Conservation (phyloP, 2,113 vertebrate species). For the Bubalus kerabau region DNA sequence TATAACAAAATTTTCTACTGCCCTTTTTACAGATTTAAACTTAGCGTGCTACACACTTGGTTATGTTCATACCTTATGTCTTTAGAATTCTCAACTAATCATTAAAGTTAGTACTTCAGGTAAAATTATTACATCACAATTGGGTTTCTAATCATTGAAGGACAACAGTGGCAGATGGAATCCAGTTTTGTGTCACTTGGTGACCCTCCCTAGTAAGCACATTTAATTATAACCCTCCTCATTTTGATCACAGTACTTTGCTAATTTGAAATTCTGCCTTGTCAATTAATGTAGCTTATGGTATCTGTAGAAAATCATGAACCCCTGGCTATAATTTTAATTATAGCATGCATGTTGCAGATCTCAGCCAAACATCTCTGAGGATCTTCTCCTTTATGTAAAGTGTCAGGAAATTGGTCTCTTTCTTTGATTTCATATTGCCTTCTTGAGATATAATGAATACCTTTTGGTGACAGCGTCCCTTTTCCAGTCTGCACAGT, state of each 20-base stretch:
- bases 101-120: neutral
- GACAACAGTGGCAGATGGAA: neutral
- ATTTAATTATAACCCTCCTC: slow-evolving; percentile 39
- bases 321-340: slow-evolving; percentile 16
- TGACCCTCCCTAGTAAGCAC: neutral
- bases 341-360: slow-evolving; percentile 16
- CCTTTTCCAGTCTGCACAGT: neutral
- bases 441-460: slow-evolving; percentile 32
- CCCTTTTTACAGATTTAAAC: neutral
- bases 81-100: neutral
- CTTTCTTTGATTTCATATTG: slow-evolving; percentile 1
- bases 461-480: slow-evolving; percentile 26
- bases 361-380: neutral
- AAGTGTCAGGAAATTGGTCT: slow-evolving; percentile 10
- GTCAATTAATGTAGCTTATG: slow-evolving; percentile 20
- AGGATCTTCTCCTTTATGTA: slow-evolving; percentile 25
- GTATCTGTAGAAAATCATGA: slow-evolving; percentile 4
- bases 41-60: neutral
- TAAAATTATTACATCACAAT: neutral
- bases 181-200: neutral
- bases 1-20: neutral
- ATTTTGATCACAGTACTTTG: slow-evolving; percentile 21
- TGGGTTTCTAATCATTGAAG: neutral
- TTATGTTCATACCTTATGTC: neutral
- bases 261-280: slow-evolving; percentile 48